A percentile compares a stretch with the other conserved stretches of the same genome.
These are phyloP conservation scores for Hemiprocne comata DNA, from an alignment of 2,113 vertebrate genomes.

Conservation along the genomic window DNA sequence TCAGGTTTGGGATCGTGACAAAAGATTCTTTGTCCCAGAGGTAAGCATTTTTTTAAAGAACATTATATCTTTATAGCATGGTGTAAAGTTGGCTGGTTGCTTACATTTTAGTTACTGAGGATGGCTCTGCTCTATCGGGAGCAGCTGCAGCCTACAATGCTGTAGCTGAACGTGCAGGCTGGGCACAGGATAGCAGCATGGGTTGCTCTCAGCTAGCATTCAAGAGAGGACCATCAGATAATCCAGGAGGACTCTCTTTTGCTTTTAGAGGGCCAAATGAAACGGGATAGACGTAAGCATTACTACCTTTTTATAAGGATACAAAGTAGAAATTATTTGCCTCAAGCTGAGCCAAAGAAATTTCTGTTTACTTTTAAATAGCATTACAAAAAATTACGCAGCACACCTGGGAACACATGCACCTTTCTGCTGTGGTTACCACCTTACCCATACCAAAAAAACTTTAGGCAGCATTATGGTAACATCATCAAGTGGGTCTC, in stretches of 20 bases:
- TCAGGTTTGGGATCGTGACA: constrained; percentile 90
- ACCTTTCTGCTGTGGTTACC: neutral
- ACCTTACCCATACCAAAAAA: neutral
- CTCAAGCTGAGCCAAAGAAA: neutral
- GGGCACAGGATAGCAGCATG: neutral
- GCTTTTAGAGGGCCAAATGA: neutral
- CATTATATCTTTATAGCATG: neutral
- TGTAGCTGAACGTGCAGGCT: neutral
- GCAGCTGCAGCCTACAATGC: neutral
- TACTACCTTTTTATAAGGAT: neutral
- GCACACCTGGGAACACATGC: neutral
- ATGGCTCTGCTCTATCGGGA: neutral
- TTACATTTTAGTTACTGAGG: neutral
- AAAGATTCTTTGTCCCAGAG: constrained; percentile 89
- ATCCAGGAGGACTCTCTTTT: neutral
- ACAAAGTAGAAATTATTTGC: neutral
- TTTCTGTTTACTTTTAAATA: neutral
- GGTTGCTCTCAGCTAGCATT: neutral
- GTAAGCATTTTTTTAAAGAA: constrained; percentile 58
- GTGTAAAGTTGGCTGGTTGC: neutral
- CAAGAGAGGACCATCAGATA: accelerated
- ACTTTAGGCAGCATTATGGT: neutral
- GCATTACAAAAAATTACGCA: neutral
- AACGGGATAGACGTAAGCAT: neutral
- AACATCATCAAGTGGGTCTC: neutral